phyloP scores from a whole-genome alignment of 2,113 vertebrate species.

The Gymnorhina tibicen region DNA sequence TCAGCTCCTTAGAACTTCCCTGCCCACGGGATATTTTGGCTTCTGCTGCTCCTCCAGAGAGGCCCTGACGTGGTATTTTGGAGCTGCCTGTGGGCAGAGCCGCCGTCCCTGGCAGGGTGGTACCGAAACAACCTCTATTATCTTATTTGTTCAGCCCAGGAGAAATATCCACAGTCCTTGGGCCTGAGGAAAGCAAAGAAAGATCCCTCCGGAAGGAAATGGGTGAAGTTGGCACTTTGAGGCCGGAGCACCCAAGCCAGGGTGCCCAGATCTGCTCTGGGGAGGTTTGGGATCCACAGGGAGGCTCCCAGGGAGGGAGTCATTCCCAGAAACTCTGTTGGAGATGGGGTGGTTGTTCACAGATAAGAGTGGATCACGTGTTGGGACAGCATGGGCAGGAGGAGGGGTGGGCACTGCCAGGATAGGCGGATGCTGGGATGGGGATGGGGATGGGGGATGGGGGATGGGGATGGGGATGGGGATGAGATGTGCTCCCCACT shows the following conservation, averaged over 20 bases:
- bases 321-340: not conserved
- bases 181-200: not conserved
- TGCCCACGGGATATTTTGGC: not conserved
- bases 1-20: not conserved
- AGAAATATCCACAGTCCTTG: not conserved
- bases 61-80: not conserved
- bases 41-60: not conserved
- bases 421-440: too few species aligned
- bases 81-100: not conserved
- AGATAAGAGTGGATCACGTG: rapidly evolving
- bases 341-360: rapidly evolving
- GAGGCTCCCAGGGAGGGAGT: not conserved
- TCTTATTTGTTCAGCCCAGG: not conserved
- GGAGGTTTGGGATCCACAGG: not conserved
- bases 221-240: not conserved
- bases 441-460: not conserved
- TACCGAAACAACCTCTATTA: not conserved
- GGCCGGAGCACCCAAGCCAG: not conserved
- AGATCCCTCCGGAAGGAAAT: not conserved
- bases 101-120: not conserved
- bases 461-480: not conserved
- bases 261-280: not conserved
- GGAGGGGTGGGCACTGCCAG: not conserved
- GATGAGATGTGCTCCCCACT: not conserved
- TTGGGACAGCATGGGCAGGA: not conserved